Base-by-base conservation (phyloP, 2,113 vertebrate genomes). In the Tetraodon nigroviridis region DNA sequence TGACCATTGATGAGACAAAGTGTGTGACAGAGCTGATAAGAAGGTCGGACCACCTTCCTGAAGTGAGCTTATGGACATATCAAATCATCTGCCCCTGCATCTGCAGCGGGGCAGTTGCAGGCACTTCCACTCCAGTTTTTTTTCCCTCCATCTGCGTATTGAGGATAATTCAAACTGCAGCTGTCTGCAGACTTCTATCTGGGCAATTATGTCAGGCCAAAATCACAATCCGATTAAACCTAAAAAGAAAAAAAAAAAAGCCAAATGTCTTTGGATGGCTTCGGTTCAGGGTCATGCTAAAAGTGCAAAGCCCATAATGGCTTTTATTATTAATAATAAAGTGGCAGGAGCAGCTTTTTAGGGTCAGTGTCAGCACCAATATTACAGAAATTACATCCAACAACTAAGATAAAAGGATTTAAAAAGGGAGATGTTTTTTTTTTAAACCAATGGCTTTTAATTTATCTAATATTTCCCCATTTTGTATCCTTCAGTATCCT, bases 381-480 rank as follows among this genome's bases (percentile, higher is more conserved):
- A 71, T 75, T 48, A 75, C 74, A 64, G 51, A 71, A 64, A 67
- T 75, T 41, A 56, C 56, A 64, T 63, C 44, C 70, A 69, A 78
- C 66, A 71, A 67, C 37, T 65, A 48, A 64, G 67, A 70, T 72
- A 79, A 78, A 57, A 60, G 71, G 76, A 81, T 77, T 75, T 14
- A 42, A 44, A 5, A 27, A 27, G 24, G 22, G 61, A 64, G 69
- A 69, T 65, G 76, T 19, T 41, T 41, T 42, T 42, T 13, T 42
- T 42, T 42, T 13, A 42, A 13, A n/a, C n/a, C 14, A 27, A 27
- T 27, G 24, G 10, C 14, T 13, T 8, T n/a, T n/a, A 48, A 48
- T 11, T 12, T 7, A 20, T 48, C 18, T n/a, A 20, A 48, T 37
- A 7, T 37, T 32, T 37, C 12, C 10, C 10, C 5, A 27, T 37